Conservation (phyloP, 2,113 vertebrate species). For the Coregonus clupeaformis region DNA sequence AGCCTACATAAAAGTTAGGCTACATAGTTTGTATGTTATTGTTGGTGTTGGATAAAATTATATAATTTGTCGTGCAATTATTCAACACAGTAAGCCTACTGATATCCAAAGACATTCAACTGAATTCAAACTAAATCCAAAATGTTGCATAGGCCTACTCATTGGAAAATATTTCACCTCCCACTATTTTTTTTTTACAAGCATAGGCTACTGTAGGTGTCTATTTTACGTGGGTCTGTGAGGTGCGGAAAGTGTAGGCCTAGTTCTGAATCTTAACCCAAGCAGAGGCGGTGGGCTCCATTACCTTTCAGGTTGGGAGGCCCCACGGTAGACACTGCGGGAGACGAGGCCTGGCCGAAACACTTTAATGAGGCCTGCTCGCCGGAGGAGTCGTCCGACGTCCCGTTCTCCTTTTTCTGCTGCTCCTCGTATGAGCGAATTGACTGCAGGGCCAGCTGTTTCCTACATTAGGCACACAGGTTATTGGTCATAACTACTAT, state of each 20-base stretch:
- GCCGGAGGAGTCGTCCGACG: conserved; percentile 93
- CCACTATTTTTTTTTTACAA: too few species aligned
- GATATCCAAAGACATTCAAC: too few species aligned
- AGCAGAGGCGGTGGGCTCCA: background rate
- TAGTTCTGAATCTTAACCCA: background rate
- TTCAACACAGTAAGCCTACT: too few species aligned
- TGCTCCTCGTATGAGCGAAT: conserved; percentile 94
- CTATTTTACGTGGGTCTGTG: too few species aligned
- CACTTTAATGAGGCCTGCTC: conserved; percentile 91
- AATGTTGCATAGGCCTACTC: too few species aligned
- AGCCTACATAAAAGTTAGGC: background rate
- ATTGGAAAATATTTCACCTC: too few species aligned
- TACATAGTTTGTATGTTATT: background rate
- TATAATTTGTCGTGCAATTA: background rate
- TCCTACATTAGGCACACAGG: conserved; percentile 69
- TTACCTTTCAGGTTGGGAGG: conserved; percentile 93
- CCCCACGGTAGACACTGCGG: conserved; percentile 83
- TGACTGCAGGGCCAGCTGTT: conserved; percentile 95
- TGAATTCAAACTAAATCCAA: too few species aligned
- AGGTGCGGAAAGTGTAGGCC: background rate
- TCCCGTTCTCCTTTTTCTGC: conserved; percentile 91
- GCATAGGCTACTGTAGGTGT: too few species aligned
- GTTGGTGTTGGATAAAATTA: background rate
- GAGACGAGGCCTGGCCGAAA: conserved; percentile 89
- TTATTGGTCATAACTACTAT: background rate